phyloP scores from a whole-genome alignment of 2,113 vertebrate species.

The Eubucco bourcierii region DNA sequence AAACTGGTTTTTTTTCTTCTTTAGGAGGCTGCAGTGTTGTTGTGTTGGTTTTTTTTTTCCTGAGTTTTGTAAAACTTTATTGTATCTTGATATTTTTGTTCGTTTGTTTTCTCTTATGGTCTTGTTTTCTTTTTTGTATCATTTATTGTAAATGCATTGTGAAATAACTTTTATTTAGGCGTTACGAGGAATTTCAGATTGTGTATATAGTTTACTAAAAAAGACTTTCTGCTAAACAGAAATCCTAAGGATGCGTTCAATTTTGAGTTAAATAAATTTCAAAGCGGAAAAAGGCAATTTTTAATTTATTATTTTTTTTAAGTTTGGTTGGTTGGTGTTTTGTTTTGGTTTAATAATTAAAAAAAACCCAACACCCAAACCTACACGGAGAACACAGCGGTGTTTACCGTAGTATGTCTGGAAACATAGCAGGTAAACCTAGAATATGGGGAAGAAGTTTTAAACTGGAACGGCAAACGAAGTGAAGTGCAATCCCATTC shows the following conservation, averaged over 20 bases:
- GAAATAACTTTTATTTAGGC: constrained; percentile 90
- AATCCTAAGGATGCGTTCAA: constrained; percentile 80
- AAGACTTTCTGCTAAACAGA: constrained; percentile 84
- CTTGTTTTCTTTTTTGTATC: constrained; percentile 90
- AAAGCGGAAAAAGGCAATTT: constrained; percentile 47
- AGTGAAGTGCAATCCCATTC: neutral
- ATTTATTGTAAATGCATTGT: constrained; percentile 95
- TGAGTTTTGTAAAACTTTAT: constrained; percentile 86
- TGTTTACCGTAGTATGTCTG: neutral
- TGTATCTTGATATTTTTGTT: constrained; percentile 74
- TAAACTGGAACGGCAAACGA: neutral
- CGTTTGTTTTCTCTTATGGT: constrained; percentile 63
- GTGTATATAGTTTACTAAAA: constrained; percentile 91
- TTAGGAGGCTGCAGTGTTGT: constrained; percentile 67
- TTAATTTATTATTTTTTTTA: neutral
- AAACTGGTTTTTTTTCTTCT: constrained; percentile 36
- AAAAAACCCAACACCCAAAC: neutral
- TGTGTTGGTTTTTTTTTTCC: neutral
- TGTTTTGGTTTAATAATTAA: neutral
- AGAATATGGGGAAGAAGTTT: neutral
- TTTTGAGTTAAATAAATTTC: constrained; percentile 92
- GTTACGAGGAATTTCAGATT: constrained; percentile 82
- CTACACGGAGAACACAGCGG: neutral
- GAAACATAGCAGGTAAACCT: neutral
- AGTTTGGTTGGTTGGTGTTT: too few species aligned